A percentile compares a stretch with the other conserved stretches of the same genome.
Conservation (phyloP, 1,140 invertebrate genomes). For the Pseudomyrmex gracilis region DNA sequence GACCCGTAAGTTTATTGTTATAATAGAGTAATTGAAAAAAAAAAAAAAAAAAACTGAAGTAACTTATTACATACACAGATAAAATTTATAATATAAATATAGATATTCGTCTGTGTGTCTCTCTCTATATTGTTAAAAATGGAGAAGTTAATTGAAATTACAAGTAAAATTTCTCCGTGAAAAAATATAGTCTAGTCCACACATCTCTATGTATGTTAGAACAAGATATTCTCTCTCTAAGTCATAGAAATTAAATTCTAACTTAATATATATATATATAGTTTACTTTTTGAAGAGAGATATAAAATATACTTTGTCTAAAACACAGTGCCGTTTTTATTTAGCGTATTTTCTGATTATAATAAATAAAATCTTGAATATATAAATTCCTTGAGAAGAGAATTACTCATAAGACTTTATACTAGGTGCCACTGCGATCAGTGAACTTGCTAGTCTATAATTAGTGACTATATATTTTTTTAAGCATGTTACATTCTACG, state of each 20-base stretch:
- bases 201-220: slow-evolving; percentile 21
- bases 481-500: slow-evolving; percentile 64
- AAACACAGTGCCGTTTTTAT: slow-evolving; percentile 16
- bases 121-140: slow-evolving; percentile 40
- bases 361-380: slow-evolving; percentile 28
- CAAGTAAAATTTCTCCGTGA: slow-evolving; percentile 40
- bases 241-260: slow-evolving; percentile 64
- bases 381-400: background rate
- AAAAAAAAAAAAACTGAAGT: slow-evolving; percentile 27
- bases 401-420: slow-evolving; percentile 56
- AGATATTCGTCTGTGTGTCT: slow-evolving; percentile 5
- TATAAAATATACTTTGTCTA: slow-evolving; percentile 37
- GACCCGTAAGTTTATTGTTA: background rate
- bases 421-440: slow-evolving; percentile 69
- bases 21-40: slow-evolving; percentile 28
- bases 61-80: slow-evolving; percentile 40
- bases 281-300: slow-evolving; percentile 50
- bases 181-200: slow-evolving; percentile 68
- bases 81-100: slow-evolving; percentile 53
- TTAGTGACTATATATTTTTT: slow-evolving; percentile 76
- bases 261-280: slow-evolving; percentile 44
- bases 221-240: slow-evolving; percentile 53
- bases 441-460: slow-evolving; percentile 74
- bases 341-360: slow-evolving; percentile 20
- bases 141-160: slow-evolving; percentile 32